phyloP scores from a whole-genome alignment of 2,888 invertebrate genomes.

The Notocelia uddmanniana region DNA sequence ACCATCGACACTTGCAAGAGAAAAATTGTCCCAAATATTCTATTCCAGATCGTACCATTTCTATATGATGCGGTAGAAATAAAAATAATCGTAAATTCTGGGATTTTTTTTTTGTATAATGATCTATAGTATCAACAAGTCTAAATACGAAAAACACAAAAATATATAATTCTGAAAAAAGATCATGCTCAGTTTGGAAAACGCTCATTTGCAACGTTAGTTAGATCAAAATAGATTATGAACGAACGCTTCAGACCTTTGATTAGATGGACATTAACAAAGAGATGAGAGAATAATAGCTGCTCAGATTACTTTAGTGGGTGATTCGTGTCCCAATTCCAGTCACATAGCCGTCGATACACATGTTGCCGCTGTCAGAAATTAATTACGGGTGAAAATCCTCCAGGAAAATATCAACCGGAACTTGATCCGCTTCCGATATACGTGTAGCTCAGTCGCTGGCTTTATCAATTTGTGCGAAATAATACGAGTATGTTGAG shows the following conservation, averaged over 20 bases:
- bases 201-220: too few species aligned
- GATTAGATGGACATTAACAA: conserved; percentile 10
- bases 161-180: too few species aligned
- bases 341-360: conserved; percentile 40
- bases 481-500: conserved; percentile 13
- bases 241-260: neutral
- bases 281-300: conserved; percentile 22
- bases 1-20: too few species aligned
- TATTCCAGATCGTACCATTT: too few species aligned
- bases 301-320: conserved; percentile 26
- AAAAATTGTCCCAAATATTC: too few species aligned
- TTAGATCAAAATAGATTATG: too few species aligned
- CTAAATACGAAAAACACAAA: too few species aligned
- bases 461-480: conserved; percentile 22
- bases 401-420: conserved; percentile 33
- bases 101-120: too few species aligned
- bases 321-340: conserved; percentile 29
- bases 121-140: too few species aligned
- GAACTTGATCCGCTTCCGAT: conserved; percentile 29
- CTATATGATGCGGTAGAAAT: too few species aligned
- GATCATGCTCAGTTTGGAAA: neutral
- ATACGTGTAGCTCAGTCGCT: conserved; percentile 17
- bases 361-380: conserved; percentile 41
- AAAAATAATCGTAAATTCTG: too few species aligned
- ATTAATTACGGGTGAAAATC: conserved; percentile 39